phyloP scores from a whole-genome alignment of 2,113 vertebrate genomes.

The Crypturellus undulatus region DNA sequence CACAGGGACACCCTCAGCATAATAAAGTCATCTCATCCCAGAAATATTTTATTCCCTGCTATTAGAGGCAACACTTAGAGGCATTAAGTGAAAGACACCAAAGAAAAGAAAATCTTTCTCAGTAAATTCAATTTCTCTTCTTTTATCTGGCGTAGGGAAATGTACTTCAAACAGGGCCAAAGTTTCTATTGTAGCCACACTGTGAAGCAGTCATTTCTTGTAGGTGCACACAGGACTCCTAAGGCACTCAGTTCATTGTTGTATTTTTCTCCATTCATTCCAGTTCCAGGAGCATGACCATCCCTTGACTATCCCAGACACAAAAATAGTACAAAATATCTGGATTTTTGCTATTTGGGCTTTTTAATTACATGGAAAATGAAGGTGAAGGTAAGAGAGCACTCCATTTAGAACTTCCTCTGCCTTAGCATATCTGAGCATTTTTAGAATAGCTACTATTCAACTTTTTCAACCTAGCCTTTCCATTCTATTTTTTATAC shows the following conservation, averaged over 20 bases:
- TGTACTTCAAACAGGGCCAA: background rate
- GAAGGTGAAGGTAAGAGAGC: background rate
- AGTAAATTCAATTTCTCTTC: background rate
- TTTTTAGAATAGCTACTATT: background rate
- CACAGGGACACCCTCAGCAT: background rate
- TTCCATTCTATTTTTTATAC: background rate
- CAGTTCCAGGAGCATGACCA: background rate
- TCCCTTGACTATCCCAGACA: background rate
- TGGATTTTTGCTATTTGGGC: fast-evolving
- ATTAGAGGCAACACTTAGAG: background rate
- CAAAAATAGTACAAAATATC: background rate
- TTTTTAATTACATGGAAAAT: background rate
- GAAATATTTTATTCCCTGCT: background rate
- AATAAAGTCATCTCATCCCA: fast-evolving
- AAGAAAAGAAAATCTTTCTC: background rate
- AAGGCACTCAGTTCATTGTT: background rate
- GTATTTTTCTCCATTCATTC: background rate
- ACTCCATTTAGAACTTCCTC: background rate
- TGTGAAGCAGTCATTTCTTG: background rate
- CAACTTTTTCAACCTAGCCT: background rate
- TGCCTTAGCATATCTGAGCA: background rate
- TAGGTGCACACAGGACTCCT: too few species aligned
- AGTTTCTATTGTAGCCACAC: background rate
- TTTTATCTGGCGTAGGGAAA: background rate
- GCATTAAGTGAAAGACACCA: background rate